These are phyloP conservation scores for Pterois miles DNA, from an alignment of 2,797 vertebrate genomes.

Conservation along the genomic window DNA sequence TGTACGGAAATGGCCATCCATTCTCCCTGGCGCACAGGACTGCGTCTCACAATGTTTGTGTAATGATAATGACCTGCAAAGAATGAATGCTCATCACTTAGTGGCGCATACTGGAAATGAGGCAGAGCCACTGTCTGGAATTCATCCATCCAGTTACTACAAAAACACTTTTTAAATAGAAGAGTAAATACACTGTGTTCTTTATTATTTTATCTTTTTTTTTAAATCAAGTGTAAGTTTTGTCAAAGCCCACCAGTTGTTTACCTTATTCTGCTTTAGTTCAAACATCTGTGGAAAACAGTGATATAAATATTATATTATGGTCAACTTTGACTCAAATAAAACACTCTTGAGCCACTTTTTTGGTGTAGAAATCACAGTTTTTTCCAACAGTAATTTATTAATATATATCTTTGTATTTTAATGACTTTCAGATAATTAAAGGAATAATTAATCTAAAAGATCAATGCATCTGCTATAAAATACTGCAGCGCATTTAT, in stretches of 20 bases:
- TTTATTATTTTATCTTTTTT: not conserved
- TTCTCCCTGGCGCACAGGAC: slow-evolving; percentile 46
- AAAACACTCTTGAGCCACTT: not conserved
- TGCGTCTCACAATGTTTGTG: slow-evolving; percentile 77
- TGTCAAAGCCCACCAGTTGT: not conserved
- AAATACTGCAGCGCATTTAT: not conserved
- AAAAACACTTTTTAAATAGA: not conserved
- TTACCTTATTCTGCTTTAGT: not conserved
- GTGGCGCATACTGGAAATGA: not conserved
- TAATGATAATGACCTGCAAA: slow-evolving; percentile 67
- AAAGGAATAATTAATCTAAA: not conserved
- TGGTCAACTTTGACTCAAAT: no score
- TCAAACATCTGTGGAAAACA: not conserved
- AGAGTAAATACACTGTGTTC: not conserved
- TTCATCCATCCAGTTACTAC: not conserved
- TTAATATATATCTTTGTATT: not conserved
- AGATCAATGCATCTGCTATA: not conserved
- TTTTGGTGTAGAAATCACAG: not conserved
- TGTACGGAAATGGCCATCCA: slow-evolving; percentile 77
- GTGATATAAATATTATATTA: not conserved
- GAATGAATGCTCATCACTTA: slow-evolving; percentile 40
- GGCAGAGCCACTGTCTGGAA: not conserved
- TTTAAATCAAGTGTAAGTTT: not conserved
- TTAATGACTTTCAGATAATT: not conserved
- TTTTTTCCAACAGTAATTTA: not conserved